Conservation (phyloP, 2,113 vertebrate genomes). For the Gasterosteus nipponicus region DNA sequence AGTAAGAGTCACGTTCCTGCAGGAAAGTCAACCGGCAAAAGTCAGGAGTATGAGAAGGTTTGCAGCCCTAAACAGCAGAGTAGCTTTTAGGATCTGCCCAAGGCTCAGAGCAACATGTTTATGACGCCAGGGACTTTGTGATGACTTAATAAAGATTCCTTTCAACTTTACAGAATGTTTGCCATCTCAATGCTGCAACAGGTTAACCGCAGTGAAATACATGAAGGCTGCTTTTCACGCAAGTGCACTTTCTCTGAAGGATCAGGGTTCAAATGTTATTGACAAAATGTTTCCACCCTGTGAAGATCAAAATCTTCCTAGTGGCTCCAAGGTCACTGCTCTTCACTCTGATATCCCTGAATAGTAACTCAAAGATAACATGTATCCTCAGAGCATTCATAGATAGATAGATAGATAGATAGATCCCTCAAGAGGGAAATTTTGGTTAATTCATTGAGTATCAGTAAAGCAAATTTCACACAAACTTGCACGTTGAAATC, state of each 20-base stretch:
- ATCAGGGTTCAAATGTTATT: slow-evolving; percentile 9
- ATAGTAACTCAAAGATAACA: background rate
- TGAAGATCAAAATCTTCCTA: slow-evolving; percentile 20
- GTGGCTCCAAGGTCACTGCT: slow-evolving; percentile 16
- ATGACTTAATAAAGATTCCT: slow-evolving; percentile 67
- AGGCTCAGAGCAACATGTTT: slow-evolving; percentile 59
- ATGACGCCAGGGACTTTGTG: slow-evolving; percentile 64
- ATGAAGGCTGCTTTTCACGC: slow-evolving; percentile 3
- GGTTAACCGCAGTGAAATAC: slow-evolving; percentile 14
- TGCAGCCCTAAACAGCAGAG: slow-evolving; percentile 24
- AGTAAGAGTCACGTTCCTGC: slow-evolving; percentile 41
- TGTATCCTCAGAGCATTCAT: slow-evolving; percentile 4
- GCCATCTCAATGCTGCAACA: background rate
- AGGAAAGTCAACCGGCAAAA: slow-evolving; percentile 47
- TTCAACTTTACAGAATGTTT: slow-evolving; percentile 23
- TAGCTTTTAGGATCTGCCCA: slow-evolving; percentile 16
- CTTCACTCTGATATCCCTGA: slow-evolving; percentile 2
- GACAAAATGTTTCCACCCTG: background rate
- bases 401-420: too few relatives aligned
- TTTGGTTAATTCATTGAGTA: too few relatives aligned
- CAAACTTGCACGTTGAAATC: background rate
- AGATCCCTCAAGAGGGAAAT: too few relatives aligned
- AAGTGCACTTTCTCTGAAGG: slow-evolving; percentile 21
- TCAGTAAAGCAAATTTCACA: slow-evolving; percentile 1
- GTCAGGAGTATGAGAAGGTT: slow-evolving; percentile 32